Conservation (phyloP, 1,140 invertebrate genomes). For the Delia radicum region DNA sequence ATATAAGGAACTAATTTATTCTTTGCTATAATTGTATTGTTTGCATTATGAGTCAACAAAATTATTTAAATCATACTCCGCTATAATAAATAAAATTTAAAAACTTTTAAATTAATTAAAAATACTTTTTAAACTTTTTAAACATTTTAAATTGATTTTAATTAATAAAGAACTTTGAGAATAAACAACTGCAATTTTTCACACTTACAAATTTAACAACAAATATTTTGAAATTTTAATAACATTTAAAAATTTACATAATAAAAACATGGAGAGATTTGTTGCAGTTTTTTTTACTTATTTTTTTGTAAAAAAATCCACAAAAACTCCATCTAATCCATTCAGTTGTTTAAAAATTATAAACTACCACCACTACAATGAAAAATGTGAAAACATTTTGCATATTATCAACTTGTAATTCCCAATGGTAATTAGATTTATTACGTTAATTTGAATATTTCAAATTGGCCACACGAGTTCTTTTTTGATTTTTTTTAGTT, state of each 20-base stretch:
- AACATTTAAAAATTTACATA: not conserved
- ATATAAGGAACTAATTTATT: no score
- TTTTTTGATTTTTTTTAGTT: no score
- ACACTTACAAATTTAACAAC: not conserved
- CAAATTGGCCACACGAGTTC: constrained; percentile 13
- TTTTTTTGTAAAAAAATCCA: not conserved
- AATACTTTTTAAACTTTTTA: no score
- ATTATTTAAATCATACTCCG: no score
- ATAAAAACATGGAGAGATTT: not conserved
- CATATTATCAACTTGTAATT: constrained; percentile 11
- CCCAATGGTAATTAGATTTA: constrained; percentile 23
- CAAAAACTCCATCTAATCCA: not conserved
- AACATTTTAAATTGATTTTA: no score
- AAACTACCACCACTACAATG: not conserved
- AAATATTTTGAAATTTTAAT: not conserved
- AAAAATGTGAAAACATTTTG: not conserved
- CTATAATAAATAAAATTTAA: no score
- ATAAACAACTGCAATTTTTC: not conserved
- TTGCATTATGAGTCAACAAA: no score
- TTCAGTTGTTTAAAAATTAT: not conserved
- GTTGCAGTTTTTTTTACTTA: not conserved
- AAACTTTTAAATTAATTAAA: no score
- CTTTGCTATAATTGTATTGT: no score
- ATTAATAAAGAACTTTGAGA: no score
- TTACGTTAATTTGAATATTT: constrained; percentile 20